These are phyloP conservation scores for Sorex maritimensis DNA, from an alignment of 2,797 vertebrate genomes.

Conservation along the genomic window DNA sequence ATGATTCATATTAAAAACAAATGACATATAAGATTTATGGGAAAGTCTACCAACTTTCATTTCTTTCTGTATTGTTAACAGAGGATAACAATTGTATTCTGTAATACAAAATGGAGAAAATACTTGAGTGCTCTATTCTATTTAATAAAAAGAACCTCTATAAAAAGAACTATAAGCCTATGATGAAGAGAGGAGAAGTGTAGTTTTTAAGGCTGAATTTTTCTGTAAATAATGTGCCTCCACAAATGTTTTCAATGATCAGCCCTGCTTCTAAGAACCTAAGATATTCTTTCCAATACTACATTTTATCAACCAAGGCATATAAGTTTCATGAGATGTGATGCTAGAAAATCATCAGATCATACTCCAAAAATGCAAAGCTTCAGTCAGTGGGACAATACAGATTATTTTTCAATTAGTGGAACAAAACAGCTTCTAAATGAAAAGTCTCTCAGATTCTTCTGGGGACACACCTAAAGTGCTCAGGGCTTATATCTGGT, in stretches of 20 bases:
- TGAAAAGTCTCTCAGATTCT: constrained; percentile 77
- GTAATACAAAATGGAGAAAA: constrained; percentile 58
- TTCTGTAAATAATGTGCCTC: constrained; percentile 83
- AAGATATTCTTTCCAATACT: constrained; percentile 83
- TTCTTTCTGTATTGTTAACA: constrained; percentile 74
- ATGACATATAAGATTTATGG: constrained; percentile 78
- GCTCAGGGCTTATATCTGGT: too few species aligned
- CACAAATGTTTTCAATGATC: constrained; percentile 80
- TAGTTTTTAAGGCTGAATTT: constrained; percentile 57
- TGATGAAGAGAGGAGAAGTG: constrained; percentile 50
- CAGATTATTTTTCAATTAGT: constrained; percentile 71
- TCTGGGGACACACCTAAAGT: too few species aligned
- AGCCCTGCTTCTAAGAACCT: constrained; percentile 84
- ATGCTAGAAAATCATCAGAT: constrained; percentile 71
- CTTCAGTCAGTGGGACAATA: constrained; percentile 78
- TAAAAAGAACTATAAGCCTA: constrained; percentile 70
- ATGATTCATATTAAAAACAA: constrained; percentile 85
- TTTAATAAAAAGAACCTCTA: constrained; percentile 76
- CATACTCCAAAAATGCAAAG: constrained; percentile 77
- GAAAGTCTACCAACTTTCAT: constrained; percentile 79
- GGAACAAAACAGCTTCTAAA: constrained; percentile 75
- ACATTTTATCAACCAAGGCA: constrained; percentile 77
- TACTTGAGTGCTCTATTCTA: constrained; percentile 34
- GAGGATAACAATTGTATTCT: constrained; percentile 56
- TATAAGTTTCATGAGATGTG: constrained; percentile 78